phyloP scores from a whole-genome alignment of 2,113 vertebrate species.

The Alligator sinensis region DNA sequence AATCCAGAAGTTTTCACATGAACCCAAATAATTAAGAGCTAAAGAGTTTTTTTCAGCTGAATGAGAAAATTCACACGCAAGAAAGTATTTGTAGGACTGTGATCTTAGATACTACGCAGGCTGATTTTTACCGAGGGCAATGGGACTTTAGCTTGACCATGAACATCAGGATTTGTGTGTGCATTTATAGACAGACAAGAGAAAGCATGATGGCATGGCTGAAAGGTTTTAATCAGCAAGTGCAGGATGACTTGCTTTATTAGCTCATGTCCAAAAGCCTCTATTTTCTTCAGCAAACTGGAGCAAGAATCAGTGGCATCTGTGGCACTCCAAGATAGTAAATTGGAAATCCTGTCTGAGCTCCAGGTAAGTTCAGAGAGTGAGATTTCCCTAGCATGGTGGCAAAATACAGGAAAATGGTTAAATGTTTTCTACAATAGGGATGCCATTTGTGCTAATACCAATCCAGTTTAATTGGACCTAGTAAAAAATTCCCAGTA shows the following conservation, averaged over 20 bases:
- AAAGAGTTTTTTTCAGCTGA: neutral
- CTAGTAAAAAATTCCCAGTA: neutral
- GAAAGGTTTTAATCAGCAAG: neutral
- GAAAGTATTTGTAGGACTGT: neutral
- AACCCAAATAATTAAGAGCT: neutral
- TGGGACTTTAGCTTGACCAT: neutral
- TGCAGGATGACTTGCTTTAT: neutral
- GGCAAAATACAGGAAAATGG: neutral
- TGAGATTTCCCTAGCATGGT: neutral
- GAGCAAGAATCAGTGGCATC: neutral
- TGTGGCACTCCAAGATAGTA: neutral
- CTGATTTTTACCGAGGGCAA: neutral
- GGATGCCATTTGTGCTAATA: rapidly evolving
- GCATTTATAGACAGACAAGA: neutral
- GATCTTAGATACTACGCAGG: neutral
- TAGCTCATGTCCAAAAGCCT: neutral
- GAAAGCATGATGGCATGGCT: neutral
- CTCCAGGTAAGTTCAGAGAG: neutral
- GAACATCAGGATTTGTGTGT: neutral
- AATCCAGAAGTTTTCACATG: neutral
- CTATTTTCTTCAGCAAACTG: neutral
- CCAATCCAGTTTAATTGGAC: neutral
- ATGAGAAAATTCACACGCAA: neutral
- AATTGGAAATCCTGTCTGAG: neutral
- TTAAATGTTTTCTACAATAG: neutral